phyloP scores from a whole-genome alignment of 1,140 invertebrate species.

The Argopecten irradians region DNA sequence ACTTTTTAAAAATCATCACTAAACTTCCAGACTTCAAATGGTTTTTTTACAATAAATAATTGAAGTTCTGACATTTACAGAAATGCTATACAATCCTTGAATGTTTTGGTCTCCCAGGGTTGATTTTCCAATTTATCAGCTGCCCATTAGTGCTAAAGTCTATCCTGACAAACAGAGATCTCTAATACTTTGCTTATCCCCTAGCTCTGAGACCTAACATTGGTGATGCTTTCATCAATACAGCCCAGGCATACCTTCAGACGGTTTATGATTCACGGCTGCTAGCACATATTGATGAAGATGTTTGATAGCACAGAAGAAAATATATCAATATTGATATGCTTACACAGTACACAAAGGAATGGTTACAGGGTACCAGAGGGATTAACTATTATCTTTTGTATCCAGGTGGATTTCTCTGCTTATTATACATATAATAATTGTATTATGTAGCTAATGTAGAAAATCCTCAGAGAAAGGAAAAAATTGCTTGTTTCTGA shows the following conservation, averaged over 20 bases:
- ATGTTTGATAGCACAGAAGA: background rate
- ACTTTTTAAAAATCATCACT: background rate
- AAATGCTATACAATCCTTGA: background rate
- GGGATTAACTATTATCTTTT: background rate
- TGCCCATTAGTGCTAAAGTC: background rate
- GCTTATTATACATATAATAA: background rate
- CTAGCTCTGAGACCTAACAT: background rate
- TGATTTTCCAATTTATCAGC: background rate
- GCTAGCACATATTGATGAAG: background rate
- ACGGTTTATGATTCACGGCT: slow-evolving; percentile 1
- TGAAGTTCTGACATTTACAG: background rate
- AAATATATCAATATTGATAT: slow-evolving; percentile 13
- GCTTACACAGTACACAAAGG: slow-evolving; percentile 6
- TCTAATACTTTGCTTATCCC: background rate
- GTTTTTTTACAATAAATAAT: slow-evolving; percentile 3
- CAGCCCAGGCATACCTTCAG: background rate
- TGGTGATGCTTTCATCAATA: slow-evolving; percentile 8
- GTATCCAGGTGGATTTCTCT: background rate
- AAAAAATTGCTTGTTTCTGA: background rate
- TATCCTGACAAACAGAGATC: background rate
- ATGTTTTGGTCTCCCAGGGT: background rate
- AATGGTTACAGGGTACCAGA: background rate
- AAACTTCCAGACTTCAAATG: background rate
- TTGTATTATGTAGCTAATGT: background rate
- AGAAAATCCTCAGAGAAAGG: background rate